A percentile compares a stretch with the other conserved stretches of the same genome.
phyloP scores from a whole-genome alignment of 1,140 invertebrate genomes.

The Achroia grisella region DNA sequence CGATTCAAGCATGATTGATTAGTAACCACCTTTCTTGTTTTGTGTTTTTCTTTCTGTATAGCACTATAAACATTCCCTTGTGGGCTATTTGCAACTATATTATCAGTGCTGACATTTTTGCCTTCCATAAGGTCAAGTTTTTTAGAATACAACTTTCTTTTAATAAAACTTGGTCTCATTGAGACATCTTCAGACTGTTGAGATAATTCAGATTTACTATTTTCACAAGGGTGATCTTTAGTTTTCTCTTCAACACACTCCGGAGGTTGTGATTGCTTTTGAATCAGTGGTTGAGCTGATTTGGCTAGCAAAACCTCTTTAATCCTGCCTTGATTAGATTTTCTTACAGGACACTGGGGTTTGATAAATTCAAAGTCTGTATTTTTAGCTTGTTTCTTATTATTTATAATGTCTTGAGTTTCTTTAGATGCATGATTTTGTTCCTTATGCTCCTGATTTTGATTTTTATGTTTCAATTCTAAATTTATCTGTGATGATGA shows the following conservation, averaged over 20 bases:
- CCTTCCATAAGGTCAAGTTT: constrained; percentile 51
- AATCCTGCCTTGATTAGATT: constrained; percentile 14
- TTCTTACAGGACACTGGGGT: constrained; percentile 36
- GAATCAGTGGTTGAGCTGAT: constrained; percentile 13
- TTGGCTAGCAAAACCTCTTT: constrained; percentile 35
- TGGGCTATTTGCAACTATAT: constrained; percentile 32
- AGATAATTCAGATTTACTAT: constrained; percentile 2
- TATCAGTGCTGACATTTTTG: constrained; percentile 34
- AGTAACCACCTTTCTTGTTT: constrained; percentile 49
- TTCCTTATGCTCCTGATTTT: constrained; percentile 1
- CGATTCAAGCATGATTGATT: constrained; percentile 51
- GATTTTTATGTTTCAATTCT: constrained; percentile 8
- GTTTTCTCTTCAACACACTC: neutral
- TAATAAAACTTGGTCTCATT: constrained; percentile 57
- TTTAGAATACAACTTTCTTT: constrained; percentile 60
- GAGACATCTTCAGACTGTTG: constrained; percentile 33
- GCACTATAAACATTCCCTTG: constrained; percentile 27
- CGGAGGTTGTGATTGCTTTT: no score
- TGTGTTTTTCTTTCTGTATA: constrained; percentile 44
- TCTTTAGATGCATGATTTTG: constrained; percentile 1
- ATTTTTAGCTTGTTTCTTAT: constrained; percentile 1
- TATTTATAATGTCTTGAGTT: constrained; percentile 8
- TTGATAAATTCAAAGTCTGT: constrained; percentile 48
- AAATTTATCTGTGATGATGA: constrained; percentile 7
- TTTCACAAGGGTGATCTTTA: neutral